A percentile compares a stretch with the other conserved stretches of the same genome.
phyloP scores from a whole-genome alignment of 2,113 vertebrate species.

The Ictidomys tridecemlineatus region DNA sequence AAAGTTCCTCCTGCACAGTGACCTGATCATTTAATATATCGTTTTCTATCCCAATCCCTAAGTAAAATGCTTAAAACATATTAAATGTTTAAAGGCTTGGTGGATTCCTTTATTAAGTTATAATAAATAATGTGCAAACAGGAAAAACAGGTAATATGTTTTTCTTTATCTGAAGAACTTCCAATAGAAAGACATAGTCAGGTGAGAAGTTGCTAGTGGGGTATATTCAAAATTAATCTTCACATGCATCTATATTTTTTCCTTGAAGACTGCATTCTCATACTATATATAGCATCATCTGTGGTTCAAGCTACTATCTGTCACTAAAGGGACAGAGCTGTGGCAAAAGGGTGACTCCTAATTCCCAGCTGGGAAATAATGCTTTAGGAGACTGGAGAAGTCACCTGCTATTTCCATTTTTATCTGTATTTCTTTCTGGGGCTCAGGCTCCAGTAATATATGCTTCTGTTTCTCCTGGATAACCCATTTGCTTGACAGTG shows the following conservation, averaged over 20 bases:
- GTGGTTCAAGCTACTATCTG: background rate
- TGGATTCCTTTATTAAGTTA: background rate
- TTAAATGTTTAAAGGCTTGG: background rate
- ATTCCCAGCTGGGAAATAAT: background rate
- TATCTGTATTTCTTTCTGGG: background rate
- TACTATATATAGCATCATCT: background rate
- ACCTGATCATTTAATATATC: background rate
- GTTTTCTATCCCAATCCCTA: background rate
- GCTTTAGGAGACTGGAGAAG: background rate
- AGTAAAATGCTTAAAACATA: background rate
- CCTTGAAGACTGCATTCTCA: background rate
- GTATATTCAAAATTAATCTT: background rate
- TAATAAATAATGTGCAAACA: background rate
- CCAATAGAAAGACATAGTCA: background rate
- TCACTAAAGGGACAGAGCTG: background rate
- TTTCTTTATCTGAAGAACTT: constrained; percentile 13
- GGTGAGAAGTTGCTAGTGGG: background rate
- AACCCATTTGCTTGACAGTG: background rate
- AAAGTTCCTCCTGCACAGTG: background rate
- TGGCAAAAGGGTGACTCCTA: background rate
- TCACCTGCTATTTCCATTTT: background rate
- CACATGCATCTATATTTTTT: background rate
- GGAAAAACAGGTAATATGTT: background rate
- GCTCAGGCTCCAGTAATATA: background rate
- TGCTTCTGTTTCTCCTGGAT: background rate